Evolutionary conservation across 2,113 vertebrate species (phyloP).

Genomic region (Pseudopodoces humilis): DNA sequence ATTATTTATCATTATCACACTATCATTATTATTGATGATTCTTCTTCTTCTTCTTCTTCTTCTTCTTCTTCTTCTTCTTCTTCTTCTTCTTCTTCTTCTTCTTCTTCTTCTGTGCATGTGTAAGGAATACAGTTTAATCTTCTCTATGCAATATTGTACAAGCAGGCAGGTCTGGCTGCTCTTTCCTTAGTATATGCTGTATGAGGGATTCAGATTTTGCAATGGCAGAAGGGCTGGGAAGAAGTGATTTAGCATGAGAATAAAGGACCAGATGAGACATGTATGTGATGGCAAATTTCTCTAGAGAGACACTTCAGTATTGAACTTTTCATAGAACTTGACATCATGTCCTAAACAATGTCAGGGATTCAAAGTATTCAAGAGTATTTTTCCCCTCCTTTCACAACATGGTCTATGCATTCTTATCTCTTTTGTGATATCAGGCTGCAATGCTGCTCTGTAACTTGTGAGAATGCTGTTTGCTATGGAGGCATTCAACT

Average conservation of each 20-base stretch:
- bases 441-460: not conserved
- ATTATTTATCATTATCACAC: not conserved
- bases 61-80: too few species aligned
- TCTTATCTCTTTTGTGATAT: not conserved
- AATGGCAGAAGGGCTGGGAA: not conserved
- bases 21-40: too few species aligned
- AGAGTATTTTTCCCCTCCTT: not conserved
- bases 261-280: not conserved
- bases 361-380: not conserved
- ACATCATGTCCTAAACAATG: not conserved
- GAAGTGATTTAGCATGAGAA: not conserved
- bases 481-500: not conserved
- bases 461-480: not conserved
- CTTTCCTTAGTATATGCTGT: not conserved
- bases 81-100: too few species aligned
- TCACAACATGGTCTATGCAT: not conserved
- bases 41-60: too few species aligned
- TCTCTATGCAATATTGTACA: fast-evolving
- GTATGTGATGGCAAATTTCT: not conserved
- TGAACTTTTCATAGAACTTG: not conserved
- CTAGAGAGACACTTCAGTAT: not conserved
- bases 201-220: not conserved
- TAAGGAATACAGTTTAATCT: not conserved
- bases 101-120: too few species aligned
- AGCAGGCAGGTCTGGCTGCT: not conserved